A percentile compares a stretch with the other conserved stretches of the same genome.
Evolutionary conservation across 2,113 vertebrate genomes (phyloP).

Genomic region (Thalassarche chlororhynchos): DNA sequence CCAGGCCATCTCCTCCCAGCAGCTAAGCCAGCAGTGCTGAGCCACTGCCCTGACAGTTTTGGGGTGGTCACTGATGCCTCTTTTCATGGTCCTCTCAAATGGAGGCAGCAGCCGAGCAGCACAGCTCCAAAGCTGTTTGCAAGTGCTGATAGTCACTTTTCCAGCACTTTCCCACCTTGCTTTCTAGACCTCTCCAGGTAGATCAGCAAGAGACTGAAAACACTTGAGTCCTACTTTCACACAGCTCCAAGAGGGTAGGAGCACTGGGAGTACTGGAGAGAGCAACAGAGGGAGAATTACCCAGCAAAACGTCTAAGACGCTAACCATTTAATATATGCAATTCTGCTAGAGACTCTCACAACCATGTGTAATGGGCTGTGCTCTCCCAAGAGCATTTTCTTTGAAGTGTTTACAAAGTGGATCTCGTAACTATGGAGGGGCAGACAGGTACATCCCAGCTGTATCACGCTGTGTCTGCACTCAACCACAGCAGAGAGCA

Average conservation of each 20-base stretch:
- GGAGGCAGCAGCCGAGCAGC: background rate
- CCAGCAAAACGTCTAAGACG: background rate
- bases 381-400: background rate
- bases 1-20: background rate
- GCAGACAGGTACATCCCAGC: background rate
- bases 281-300: background rate
- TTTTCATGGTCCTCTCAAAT: background rate
- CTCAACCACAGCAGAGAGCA: background rate
- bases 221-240: background rate
- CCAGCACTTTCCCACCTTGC: background rate
- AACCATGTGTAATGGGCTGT: background rate
- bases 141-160: background rate
- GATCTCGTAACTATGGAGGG: background rate
- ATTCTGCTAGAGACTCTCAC: background rate
- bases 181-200: background rate
- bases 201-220: background rate
- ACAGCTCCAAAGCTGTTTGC: background rate
- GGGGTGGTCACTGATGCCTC: background rate
- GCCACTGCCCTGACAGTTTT: fast-evolving
- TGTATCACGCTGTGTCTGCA: fast-evolving
- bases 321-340: background rate
- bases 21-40: background rate
- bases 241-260: background rate
- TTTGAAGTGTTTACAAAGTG: background rate
- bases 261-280: background rate